Percentiles rank a stretch among this genome's conserved stretches.
phyloP scores from a whole-genome alignment of 2,888 invertebrate genomes.

The Invenusta paracnida region DNA sequence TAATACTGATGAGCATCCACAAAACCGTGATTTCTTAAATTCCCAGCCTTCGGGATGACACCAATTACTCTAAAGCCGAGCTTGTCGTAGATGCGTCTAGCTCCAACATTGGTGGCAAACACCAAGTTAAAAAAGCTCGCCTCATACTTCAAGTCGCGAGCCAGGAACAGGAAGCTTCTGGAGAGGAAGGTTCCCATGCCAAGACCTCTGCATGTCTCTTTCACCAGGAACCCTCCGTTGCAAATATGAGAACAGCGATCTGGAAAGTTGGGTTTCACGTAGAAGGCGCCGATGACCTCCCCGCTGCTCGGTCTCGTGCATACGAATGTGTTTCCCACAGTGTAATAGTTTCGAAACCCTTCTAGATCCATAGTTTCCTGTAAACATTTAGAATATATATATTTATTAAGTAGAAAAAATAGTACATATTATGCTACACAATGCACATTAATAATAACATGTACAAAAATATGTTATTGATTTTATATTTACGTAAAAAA shows the following conservation, averaged over 20 bases:
- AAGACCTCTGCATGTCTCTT: conserved; percentile 44
- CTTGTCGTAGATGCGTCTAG: conserved; percentile 47
- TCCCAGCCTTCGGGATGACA: conserved; percentile 49
- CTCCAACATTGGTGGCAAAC: conserved; percentile 48
- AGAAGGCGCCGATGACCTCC: conserved; percentile 48
- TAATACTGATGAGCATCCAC: conserved; percentile 49
- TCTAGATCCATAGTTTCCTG: conserved; percentile 42
- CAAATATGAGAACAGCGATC: conserved; percentile 50
- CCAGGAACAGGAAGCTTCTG: conserved; percentile 47
- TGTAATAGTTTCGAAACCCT: conserved; percentile 48
- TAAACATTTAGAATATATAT: neutral
- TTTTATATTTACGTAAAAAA: no score
- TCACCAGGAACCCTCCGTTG: conserved; percentile 49
- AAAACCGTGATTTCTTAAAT: conserved; percentile 47
- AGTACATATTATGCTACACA: no score
- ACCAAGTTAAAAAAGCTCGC: conserved; percentile 50
- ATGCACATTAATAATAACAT: no score
- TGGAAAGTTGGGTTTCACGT: conserved; percentile 50
- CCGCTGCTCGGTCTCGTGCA: conserved; percentile 44
- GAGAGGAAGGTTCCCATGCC: conserved; percentile 48
- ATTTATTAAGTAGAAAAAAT: no score
- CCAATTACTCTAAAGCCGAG: conserved; percentile 49
- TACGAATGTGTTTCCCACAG: conserved; percentile 48
- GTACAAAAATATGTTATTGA: no score
- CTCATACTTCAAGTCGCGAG: conserved; percentile 49